Conservation (phyloP, 2,888 invertebrate species). For the Eupsilia transversa region DNA sequence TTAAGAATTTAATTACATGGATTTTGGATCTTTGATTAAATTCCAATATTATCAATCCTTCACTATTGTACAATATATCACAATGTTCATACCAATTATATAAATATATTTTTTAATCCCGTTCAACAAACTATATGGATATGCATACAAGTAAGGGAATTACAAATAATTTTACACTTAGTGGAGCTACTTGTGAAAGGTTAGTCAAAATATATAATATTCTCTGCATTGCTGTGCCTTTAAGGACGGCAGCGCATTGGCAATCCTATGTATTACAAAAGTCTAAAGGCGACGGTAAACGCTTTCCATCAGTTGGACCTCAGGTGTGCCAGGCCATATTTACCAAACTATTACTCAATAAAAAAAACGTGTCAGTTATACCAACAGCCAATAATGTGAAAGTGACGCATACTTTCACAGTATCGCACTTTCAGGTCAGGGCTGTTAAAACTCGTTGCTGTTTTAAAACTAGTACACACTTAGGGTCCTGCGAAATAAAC, state of each 20-base stretch:
- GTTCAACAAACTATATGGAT: background rate
- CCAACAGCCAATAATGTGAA: constrained; percentile 32
- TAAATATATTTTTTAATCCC: background rate
- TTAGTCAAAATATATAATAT: background rate
- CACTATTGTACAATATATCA: too few species aligned
- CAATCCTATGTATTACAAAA: background rate
- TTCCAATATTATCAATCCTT: too few species aligned
- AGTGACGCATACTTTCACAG: constrained; percentile 42
- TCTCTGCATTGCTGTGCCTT: background rate
- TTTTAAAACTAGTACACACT: background rate
- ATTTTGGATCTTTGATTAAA: background rate
- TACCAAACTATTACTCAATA: constrained; percentile 2
- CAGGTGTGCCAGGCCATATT: background rate
- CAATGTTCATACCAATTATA: background rate
- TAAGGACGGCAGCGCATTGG: background rate
- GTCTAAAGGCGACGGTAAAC: background rate
- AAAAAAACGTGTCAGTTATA: constrained; percentile 33
- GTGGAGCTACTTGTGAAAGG: background rate
- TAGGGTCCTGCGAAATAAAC: background rate
- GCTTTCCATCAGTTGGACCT: background rate
- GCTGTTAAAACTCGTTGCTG: constrained; percentile 13
- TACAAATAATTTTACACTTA: background rate
- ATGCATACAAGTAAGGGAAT: background rate
- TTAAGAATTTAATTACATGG: background rate
- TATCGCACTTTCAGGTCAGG: constrained; percentile 39